Base-by-base conservation (phyloP, 2,888 invertebrate species). In the Lepidonotus clava region DNA sequence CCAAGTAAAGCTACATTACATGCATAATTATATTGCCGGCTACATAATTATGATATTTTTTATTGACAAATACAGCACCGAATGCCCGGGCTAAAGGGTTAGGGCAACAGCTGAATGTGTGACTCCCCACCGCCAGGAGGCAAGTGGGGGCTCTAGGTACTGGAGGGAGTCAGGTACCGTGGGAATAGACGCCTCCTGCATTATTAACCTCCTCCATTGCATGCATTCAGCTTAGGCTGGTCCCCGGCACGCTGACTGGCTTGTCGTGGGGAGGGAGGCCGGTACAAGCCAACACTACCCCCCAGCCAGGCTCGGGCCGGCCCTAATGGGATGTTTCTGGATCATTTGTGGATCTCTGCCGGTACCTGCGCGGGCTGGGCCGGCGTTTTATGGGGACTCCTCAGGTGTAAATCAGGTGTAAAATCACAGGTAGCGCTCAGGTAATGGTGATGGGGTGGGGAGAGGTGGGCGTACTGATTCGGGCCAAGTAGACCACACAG, bases 341-440 rank as follows among this genome's bases (percentile, higher is more conserved):
- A 38, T 34, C 36, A 18, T 18, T 71, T 71, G 71, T 38, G 34
- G 71, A 71, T 36, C 34, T 1, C 38, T 14, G 38, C 21, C 34
- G 5, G 6, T 38, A 34, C 36, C 34, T 8, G 36, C 71, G 24
- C 46, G 18, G 46, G 8, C 46, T 18, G 24, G 71, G 36, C 11
- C 21, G 36, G 36, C 38, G 21, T 71, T 71, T 71, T 71, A 71
- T 71, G 34, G 71, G 71, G 36, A 38, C 71, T 71, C 38, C 71
- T 71, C 71, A 71, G 71, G 71, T 71, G 71, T 71, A 38, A 71
- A 71, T 71, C 71, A 71, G 71, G 71, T 71, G 71, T 71, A 71
- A 71, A 71, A 71, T 71, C 71, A 71, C 71, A 34, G 71, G 71
- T 71, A 71, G 38, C 38, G 71, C 36, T 11, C 46, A 8, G 46